Base-by-base conservation (phyloP, 1,140 invertebrate genomes). In the Diabrotica virgifera region DNA sequence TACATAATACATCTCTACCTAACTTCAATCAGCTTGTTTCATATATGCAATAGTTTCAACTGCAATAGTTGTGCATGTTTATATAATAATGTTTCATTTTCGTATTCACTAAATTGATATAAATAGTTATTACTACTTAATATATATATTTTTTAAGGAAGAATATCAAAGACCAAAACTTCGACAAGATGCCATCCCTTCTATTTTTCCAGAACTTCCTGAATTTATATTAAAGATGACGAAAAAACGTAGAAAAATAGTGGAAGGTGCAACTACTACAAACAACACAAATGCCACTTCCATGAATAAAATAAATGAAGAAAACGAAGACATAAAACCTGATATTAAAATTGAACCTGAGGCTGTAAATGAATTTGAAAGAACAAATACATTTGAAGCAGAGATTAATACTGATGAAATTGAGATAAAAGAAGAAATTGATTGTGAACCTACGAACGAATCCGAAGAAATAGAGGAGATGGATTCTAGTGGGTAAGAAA, bases 131-230 rank as follows among this genome's bases (percentile, higher is more conserved):
- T 24, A 24, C n/a, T n/a, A n/a, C n/a, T 24, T 24, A 24, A 24
- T 24, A 24, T 24, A 24, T 24, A n/a, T n/a, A n/a, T 24, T 46
- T 24, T 64, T 64, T 52, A 36, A 65, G 63, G 63, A 65, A 54
- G 35, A 65, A 50, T 65, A 65, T 37, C 52, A 65, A 65, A 54
- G 52, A 38, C 63, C 63, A 13, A 65, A 60, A 54, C 40, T 65
- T 14, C 52, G 54, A 65, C 63, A 56, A 40, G 63, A 65, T 37
- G 56, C 63, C 37, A 60, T 65, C 13, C 63, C 63, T 24, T 65
- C 63, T 11, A 60, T 65, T 36, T 65, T 65, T 51, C 63, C 63
- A 12, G 63, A 65, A 14, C 36, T 59, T 6, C 63, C 63, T 13
- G 63, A 65, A 36, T 54, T 55, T 53, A 65, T 65, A 59, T 46